phyloP scores from a whole-genome alignment of 2,113 vertebrate genomes.

The Sminthopsis crassicaudata region DNA sequence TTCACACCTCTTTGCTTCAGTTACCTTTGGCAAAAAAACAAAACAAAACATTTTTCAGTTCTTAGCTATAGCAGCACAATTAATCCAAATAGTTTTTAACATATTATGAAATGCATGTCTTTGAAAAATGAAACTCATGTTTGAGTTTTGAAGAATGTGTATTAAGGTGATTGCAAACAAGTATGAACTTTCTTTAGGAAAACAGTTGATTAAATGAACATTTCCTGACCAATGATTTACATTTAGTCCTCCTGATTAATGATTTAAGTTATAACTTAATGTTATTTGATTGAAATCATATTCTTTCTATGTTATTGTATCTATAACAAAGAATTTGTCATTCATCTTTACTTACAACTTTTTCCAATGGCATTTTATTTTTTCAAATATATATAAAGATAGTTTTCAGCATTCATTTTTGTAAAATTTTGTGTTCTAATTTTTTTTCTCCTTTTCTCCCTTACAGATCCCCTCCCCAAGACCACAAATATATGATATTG shows the following conservation, averaged over 20 bases:
- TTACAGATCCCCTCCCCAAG: too few relatives aligned
- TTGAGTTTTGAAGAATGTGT: conserved; percentile 37
- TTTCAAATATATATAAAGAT: too few relatives aligned
- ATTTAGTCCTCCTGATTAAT: conserved; percentile 28
- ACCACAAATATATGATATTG: too few relatives aligned
- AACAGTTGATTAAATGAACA: conserved; percentile 25
- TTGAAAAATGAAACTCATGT: conserved; percentile 23
- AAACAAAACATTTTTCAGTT: not conserved
- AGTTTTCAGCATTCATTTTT: too few relatives aligned
- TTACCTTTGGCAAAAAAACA: conserved; percentile 51
- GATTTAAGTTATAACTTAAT: conserved; percentile 50
- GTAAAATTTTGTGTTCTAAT: too few relatives aligned
- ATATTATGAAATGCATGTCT: not conserved
- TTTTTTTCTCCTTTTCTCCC: too few relatives aligned
- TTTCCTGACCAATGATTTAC: not conserved
- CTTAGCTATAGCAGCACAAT: conserved; percentile 32
- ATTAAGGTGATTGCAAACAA: not conserved
- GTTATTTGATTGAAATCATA: conserved; percentile 29
- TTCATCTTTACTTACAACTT: not conserved
- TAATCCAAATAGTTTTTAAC: conserved; percentile 21
- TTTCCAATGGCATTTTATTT: too few relatives aligned
- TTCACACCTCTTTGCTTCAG: conserved; percentile 12
- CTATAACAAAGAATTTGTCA: not conserved
- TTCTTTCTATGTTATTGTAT: conserved; percentile 1
- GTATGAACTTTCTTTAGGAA: conserved; percentile 11